Evolutionary conservation across 2,113 vertebrate genomes (phyloP).

Genomic region (Entelurus aequoreus): DNA sequence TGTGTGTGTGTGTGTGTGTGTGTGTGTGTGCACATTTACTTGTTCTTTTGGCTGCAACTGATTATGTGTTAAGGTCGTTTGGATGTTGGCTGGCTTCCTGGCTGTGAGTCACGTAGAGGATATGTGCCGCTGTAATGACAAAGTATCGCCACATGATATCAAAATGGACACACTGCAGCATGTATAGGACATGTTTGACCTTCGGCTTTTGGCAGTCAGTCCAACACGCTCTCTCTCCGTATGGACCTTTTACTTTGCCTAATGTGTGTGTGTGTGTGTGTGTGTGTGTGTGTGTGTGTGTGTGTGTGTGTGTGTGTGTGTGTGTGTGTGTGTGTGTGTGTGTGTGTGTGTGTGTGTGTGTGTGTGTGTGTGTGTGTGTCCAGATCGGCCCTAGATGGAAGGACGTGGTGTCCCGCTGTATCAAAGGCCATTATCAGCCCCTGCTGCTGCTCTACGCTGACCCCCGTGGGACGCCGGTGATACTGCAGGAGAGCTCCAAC

Average conservation of each 20-base stretch:
- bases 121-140: slow-evolving; percentile 11
- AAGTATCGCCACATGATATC: slow-evolving; percentile 23
- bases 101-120: not conserved
- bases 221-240: slow-evolving; percentile 10
- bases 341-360: too few species aligned
- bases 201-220: slow-evolving; percentile 33
- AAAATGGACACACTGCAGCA: slow-evolving; percentile 19
- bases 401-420: slow-evolving; percentile 97
- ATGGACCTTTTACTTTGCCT: slow-evolving; percentile 10
- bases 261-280: slow-evolving; percentile 8
- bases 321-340: too few species aligned
- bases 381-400: slow-evolving; percentile 99
- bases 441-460: slow-evolving; percentile 96
- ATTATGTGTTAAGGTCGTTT: slow-evolving; percentile 3
- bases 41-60: not conserved
- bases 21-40: not conserved
- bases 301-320: too few species aligned
- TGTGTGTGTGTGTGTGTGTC: slow-evolving; percentile 36
- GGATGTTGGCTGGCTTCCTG: not conserved
- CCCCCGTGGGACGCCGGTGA: slow-evolving; percentile 93
- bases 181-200: slow-evolving; percentile 44
- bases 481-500: slow-evolving; percentile 82
- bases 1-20: slow-evolving; percentile 57
- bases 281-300: slow-evolving; percentile 39
- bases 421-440: slow-evolving; percentile 98